phyloP scores from a whole-genome alignment of 2,113 vertebrate genomes.

The Seriola dumerili region DNA sequence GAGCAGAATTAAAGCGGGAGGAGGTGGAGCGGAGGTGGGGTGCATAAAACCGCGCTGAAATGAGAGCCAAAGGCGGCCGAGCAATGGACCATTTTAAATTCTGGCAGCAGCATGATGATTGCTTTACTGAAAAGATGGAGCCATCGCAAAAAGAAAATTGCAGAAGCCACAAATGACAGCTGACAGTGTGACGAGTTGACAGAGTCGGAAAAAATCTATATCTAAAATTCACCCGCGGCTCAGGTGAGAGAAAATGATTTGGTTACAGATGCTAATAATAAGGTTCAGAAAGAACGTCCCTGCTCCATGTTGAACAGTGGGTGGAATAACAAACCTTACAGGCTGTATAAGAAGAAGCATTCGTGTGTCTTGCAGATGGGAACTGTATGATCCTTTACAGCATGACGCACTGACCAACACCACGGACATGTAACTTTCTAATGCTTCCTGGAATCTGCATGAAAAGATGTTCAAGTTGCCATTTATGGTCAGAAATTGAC shows the following conservation, averaged over 20 bases:
- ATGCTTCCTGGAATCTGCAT: too few relatives aligned
- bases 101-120: conserved; percentile 10
- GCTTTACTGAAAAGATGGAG: conserved; percentile 11
- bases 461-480: background rate
- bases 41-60: background rate
- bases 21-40: conserved; percentile 3
- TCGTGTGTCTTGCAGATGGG: background rate
- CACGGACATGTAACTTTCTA: too few relatives aligned
- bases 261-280: too few relatives aligned
- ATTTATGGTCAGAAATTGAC: background rate
- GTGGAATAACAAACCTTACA: too few relatives aligned
- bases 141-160: conserved; percentile 10
- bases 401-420: too few relatives aligned
- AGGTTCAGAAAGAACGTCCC: background rate
- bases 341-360: background rate
- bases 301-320: background rate
- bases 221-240: background rate
- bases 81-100: background rate
- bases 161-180: background rate
- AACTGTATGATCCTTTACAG: background rate
- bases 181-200: background rate
- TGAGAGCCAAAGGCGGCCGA: conserved; percentile 28
- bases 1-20: background rate
- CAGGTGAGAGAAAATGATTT: background rate
- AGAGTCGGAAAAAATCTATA: background rate